Evolutionary conservation across 2,888 invertebrate genomes (phyloP).

Genomic region (Hololepta plana): DNA sequence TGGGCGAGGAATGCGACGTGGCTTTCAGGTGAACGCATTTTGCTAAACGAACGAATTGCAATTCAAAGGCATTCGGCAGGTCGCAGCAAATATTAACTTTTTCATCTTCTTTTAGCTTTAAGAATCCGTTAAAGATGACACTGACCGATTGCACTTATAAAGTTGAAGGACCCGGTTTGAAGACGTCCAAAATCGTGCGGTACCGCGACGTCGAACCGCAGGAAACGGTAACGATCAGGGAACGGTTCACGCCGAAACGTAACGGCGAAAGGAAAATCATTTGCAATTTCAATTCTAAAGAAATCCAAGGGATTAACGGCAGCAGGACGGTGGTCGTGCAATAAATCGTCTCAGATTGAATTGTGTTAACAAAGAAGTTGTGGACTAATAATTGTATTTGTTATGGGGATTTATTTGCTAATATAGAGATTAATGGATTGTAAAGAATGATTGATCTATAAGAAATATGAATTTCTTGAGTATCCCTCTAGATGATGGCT

Average conservation of each 20-base stretch:
- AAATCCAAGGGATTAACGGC: constrained; percentile 44
- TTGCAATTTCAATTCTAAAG: constrained; percentile 45
- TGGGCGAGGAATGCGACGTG: constrained; percentile 34
- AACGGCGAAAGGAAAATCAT: constrained; percentile 43
- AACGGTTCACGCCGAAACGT: constrained; percentile 38
- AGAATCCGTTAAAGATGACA: constrained; percentile 43
- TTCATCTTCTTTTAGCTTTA: constrained; percentile 30
- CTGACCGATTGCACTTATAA: constrained; percentile 49
- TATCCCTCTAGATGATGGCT: no score
- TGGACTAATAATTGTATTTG: no score
- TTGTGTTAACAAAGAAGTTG: no score
- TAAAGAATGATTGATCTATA: no score
- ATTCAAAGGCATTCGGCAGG: constrained; percentile 2
- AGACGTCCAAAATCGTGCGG: constrained; percentile 38
- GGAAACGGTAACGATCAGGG: constrained; percentile 40
- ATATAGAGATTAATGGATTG: no score
- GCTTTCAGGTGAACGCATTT: constrained; percentile 25
- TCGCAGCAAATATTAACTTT: constrained; percentile 3
- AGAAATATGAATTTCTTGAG: no score
- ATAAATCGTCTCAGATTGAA: no score
- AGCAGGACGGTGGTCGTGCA: constrained; percentile 27
- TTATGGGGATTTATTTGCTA: no score
- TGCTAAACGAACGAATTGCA: constrained; percentile 1
- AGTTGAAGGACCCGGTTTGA: constrained; percentile 50
- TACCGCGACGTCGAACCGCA: constrained; percentile 44